Percentiles rank a stretch among this genome's conserved stretches.
Conservation (phyloP, 2,113 vertebrate genomes). For the Rhinoderma darwinii region DNA sequence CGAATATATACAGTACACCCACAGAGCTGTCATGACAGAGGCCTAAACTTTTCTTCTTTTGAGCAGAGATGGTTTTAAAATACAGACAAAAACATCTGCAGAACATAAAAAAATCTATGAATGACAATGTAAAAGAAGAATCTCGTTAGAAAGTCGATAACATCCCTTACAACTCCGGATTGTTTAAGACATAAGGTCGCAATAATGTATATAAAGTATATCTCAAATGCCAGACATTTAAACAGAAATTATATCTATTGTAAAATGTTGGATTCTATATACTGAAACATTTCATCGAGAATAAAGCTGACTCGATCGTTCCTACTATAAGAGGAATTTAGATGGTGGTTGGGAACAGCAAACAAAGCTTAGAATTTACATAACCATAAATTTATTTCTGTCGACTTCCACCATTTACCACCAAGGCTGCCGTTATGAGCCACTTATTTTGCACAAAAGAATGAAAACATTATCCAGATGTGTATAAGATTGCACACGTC, state of each 20-base stretch:
- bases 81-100: background rate
- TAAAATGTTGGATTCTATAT: background rate
- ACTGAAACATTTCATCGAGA: background rate
- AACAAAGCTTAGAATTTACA: constrained; percentile 21
- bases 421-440: background rate
- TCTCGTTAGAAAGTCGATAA: background rate
- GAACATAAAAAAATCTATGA: background rate
- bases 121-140: background rate
- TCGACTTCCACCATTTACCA: constrained; percentile 19
- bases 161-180: background rate
- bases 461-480: background rate
- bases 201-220: background rate
- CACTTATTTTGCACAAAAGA: background rate
- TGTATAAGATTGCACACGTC: background rate
- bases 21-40: no score
- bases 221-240: background rate
- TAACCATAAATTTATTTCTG: constrained; percentile 28
- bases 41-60: no score
- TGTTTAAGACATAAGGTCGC: background rate
- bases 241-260: background rate
- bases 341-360: background rate
- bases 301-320: constrained; percentile 20
- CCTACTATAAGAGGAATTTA: background rate
- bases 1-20: no score
- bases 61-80: no score